A percentile compares a stretch with the other conserved stretches of the same genome.
Evolutionary conservation across 2,888 invertebrate genomes (phyloP).

Genomic region (Hypomecis atomaria): DNA sequence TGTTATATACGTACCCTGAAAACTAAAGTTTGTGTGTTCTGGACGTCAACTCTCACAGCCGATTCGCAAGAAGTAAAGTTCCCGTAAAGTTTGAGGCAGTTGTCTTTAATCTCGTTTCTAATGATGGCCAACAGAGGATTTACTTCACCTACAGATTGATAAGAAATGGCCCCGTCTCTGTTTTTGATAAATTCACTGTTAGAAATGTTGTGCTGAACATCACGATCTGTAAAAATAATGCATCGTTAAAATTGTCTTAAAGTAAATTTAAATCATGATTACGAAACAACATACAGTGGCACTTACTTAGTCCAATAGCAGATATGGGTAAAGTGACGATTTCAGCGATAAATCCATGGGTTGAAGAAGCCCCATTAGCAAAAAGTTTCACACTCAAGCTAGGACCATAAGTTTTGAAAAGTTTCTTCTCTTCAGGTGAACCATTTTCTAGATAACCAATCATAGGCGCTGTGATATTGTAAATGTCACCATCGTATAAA

Average conservation of each 20-base stretch:
- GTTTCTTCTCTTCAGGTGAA: constrained; percentile 88
- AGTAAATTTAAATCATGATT: background rate
- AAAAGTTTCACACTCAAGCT: constrained; percentile 95
- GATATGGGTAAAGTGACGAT: constrained; percentile 97
- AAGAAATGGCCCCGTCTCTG: constrained; percentile 93
- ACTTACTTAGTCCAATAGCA: constrained; percentile 94
- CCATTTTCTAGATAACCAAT: constrained; percentile 90
- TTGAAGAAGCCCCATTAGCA: constrained; percentile 97
- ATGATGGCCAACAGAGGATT: constrained; percentile 95
- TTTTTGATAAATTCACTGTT: constrained; percentile 92
- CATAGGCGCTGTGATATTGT: constrained; percentile 90
- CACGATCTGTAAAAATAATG: constrained; percentile 87
- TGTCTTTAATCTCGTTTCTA: constrained; percentile 92
- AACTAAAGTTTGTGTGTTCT: constrained; percentile 95
- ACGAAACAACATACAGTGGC: background rate
- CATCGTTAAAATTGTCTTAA: constrained; percentile 8
- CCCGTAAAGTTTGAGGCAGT: constrained; percentile 95
- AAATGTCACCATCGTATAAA: constrained; percentile 96
- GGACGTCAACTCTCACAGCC: constrained; percentile 94
- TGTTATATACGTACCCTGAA: constrained; percentile 88
- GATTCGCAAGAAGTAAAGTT: constrained; percentile 96
- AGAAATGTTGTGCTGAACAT: constrained; percentile 95
- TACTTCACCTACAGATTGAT: constrained; percentile 96
- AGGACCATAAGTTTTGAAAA: constrained; percentile 90
- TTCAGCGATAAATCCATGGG: constrained; percentile 98